A percentile compares a stretch with the other conserved stretches of the same genome.
These are phyloP conservation scores for Condylostylus longicornis DNA, from an alignment of 1,140 invertebrate species.

Conservation along the genomic window DNA sequence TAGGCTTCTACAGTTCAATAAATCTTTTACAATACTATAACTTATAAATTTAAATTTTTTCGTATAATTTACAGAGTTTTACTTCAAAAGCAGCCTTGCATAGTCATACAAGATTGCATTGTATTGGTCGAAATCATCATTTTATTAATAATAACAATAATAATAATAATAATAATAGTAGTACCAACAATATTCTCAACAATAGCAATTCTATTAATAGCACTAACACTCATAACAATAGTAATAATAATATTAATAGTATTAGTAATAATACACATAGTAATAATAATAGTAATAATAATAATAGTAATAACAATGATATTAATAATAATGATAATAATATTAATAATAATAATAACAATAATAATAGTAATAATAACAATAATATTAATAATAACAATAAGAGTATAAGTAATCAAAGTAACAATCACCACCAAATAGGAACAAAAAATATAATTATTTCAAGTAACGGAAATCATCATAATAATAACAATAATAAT, in stretches of 20 bases:
- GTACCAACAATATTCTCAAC: conserved; percentile 9
- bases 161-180: conserved; percentile 12
- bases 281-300: too few relatives aligned
- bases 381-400: too few relatives aligned
- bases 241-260: neutral
- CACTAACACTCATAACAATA: neutral
- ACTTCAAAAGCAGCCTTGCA: conserved; percentile 62
- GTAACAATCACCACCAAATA: too few relatives aligned
- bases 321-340: too few relatives aligned
- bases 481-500: too few relatives aligned
- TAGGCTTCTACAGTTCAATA: neutral
- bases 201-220: neutral
- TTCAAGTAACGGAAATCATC: too few relatives aligned
- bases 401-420: too few relatives aligned
- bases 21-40: neutral
- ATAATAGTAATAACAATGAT: too few relatives aligned
- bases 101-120: conserved; percentile 57
- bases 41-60: conserved; percentile 10
- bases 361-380: too few relatives aligned
- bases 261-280: too few relatives aligned
- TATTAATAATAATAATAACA: too few relatives aligned
- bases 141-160: conserved; percentile 14
- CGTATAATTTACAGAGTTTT: conserved; percentile 49
- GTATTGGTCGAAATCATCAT: conserved; percentile 27
- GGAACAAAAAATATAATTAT: too few relatives aligned